Evolutionary conservation across 2,113 vertebrate species (phyloP), one percentile per base, ranked within the genome.

Genomic region (Equus quagga): DNA sequence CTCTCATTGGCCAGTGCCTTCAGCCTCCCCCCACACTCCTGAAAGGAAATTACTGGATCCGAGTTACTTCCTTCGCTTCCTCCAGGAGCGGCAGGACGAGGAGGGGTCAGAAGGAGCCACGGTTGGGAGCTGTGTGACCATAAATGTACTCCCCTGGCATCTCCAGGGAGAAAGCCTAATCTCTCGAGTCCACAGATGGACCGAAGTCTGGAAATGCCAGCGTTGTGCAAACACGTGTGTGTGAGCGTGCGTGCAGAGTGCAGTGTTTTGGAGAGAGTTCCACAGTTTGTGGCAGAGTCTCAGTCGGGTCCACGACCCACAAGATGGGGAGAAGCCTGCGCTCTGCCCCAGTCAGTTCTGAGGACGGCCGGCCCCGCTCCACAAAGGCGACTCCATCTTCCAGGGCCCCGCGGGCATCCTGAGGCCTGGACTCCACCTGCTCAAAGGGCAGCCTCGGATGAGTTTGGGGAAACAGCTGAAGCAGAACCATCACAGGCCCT

Each of bases 31-130:
- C 8, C 24, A 13, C 26, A n/a, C 46, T 33, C 72, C 54, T n/a
- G 60, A 65, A 83, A 76, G 87, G 64, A 31, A 60, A 23, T 33
- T 9, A 49, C 44, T 7, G 4, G 33, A 23, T 33, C 24, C 24
- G 26, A 24, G 87, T 41, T 41, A n/a, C 31, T 73, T 86, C 82
- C 72, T 83, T 54, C 56, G 44, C 62, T 95, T 87, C 69, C 18
- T 75, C 44, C 33, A 33, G 69, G 31, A 79, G 36, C 54, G 70
- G 76, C 8, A 49, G 88, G 51, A 9, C 3, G 60, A 33, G 58
- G 46, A 46, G 36, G 13, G 44, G 28, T 49, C 36, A 44, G 72
- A 65, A 60, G n/a, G 13, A 36, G 21, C 87, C 56, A 36, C 11
- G 1, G 23, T 26, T 54, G 86, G 67, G 62, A 36, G 33, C n/a